Base-by-base conservation (phyloP, 2,113 vertebrate genomes). In the Semnornis frantzii region DNA sequence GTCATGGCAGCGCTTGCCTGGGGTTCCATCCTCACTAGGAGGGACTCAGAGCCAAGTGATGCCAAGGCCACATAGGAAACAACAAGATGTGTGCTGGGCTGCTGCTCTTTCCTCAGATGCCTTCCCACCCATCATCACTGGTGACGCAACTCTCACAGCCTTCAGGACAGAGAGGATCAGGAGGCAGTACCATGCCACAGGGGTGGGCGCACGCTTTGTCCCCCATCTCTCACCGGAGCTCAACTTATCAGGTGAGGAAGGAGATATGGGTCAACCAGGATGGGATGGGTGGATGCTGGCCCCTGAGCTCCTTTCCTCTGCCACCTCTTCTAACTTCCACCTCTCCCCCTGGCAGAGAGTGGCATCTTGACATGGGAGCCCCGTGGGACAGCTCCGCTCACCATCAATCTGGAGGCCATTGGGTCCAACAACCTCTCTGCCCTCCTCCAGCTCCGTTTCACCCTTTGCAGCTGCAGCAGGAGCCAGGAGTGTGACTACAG, bases 401-500 rank as follows among this genome's bases (percentile, higher is more conserved):
- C 80, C 13, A 5, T 94, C 70, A 75, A 0, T 54, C 82, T 96
- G 73, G 79, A 93, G 69, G 96, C 94, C 42, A 52, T 94, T 0
- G 93, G 94, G 8, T 89, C 93, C 82, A 95, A 92, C 82, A 95
- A 94, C 28, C 21, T 95, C 80, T 87, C 96, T 0, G 42, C 94
- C 12, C 83, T 96, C 23, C 93, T 96, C 42, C 94, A 86, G 79
- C 96, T 96, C 54, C 80, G 0, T 28, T 96, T 96, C 90, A 94
- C 76, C 33, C 93, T 96, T 59, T 96, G 96, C 85, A 94, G 30
- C 72, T 96, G 96, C 93, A 94, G 80, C 52, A 96, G 62, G 48
- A 96, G 83, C 72, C 90, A 83, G 54, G 93, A 96, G 25, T 96
- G 94, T 1, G 82, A 96, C 70, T 96, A 96, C 54, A 90, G 12